Base-by-base conservation (phyloP, 2,797 vertebrate species). In the Gila robusta region DNA sequence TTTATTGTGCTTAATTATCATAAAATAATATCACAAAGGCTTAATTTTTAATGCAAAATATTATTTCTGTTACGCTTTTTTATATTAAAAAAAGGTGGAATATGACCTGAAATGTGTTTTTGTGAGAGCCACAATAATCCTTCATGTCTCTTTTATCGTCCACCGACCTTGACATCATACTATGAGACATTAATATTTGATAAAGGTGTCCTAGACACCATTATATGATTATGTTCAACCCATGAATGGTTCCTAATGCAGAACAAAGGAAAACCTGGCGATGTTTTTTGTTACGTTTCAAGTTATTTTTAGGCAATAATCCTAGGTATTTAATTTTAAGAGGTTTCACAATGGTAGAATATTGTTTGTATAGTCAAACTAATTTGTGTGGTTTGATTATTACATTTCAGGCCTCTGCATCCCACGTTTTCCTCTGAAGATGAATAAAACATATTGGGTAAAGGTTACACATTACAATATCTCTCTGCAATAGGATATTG, bases 131-230 rank as follows among this genome's bases (percentile, higher is more conserved):
- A 41, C 82, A n/a, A 47, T 83, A 39, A 77, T 52, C 59, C 23
- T 81, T 54, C 23, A 37, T 28, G 56, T 56, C 26, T 59, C 23
- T 64, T 76, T 67, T 77, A 83, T 37, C 37, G 91, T 91, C 93
- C 91, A 90, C 92, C 92, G 93, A 90, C 92, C 91, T 93, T 93
- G 87, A 91, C 93, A 47, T 79, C 83, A 77, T 77, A 87, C 91
- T 91, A 90, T 89, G 88, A 91, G 89, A 92, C 91, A 91, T 90
- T 91, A 92, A 79, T 90, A 93, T 90, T 86, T 86, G 86, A 89
- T 91, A 84, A 90, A 89, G 87, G 88, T 1, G 70, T 87, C 91
- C 89, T 88, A 91, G 90, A 91, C 85, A 32, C 82, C 72, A 89
- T 88, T 91, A 88, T 86, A 89, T 88, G 19, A 89, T 81, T 37